Conservation (phyloP, 2,797 vertebrate genomes). For the Sebastes itinus region DNA sequence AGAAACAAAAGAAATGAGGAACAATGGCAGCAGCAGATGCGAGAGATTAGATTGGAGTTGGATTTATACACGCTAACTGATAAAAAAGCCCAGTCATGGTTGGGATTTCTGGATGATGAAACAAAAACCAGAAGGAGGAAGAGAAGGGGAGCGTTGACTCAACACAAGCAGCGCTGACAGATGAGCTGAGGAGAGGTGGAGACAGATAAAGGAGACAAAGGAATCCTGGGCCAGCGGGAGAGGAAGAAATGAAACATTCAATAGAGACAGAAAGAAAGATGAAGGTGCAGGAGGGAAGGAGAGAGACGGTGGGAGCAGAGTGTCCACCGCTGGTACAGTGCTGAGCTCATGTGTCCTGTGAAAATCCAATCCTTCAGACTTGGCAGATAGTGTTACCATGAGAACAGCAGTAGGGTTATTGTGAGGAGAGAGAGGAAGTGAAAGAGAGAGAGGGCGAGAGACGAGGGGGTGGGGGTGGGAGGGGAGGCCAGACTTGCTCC, state of each 20-base stretch:
- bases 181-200: constrained; percentile 65
- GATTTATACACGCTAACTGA: constrained; percentile 50
- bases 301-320: constrained; percentile 54
- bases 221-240: constrained; percentile 34
- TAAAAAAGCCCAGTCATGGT: constrained; percentile 56
- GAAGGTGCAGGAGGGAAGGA: constrained; percentile 70
- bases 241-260: constrained; percentile 55
- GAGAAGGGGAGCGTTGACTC: constrained; percentile 54
- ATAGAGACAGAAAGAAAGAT: constrained; percentile 60
- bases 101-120: constrained; percentile 65
- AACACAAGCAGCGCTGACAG: constrained; percentile 56
- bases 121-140: constrained; percentile 50
- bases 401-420: constrained; percentile 96
- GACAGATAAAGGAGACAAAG: constrained; percentile 64
- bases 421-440: constrained; percentile 71
- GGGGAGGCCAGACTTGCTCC: constrained; percentile 85
- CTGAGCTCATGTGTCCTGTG: constrained; percentile 91
- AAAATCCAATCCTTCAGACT: constrained; percentile 96
- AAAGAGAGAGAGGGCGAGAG: constrained; percentile 29
- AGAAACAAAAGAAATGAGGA: constrained; percentile 51
- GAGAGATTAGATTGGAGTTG: constrained; percentile 64
- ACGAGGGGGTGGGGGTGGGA: neutral
- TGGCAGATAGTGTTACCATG: constrained; percentile 99
- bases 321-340: constrained; percentile 81
- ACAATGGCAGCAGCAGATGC: constrained; percentile 61